Percentiles rank a stretch among this genome's conserved stretches.
These are phyloP conservation scores for Mesorhabditis sp. DNA, from an alignment of 2,888 invertebrate genomes.

Conservation along the genomic window DNA sequence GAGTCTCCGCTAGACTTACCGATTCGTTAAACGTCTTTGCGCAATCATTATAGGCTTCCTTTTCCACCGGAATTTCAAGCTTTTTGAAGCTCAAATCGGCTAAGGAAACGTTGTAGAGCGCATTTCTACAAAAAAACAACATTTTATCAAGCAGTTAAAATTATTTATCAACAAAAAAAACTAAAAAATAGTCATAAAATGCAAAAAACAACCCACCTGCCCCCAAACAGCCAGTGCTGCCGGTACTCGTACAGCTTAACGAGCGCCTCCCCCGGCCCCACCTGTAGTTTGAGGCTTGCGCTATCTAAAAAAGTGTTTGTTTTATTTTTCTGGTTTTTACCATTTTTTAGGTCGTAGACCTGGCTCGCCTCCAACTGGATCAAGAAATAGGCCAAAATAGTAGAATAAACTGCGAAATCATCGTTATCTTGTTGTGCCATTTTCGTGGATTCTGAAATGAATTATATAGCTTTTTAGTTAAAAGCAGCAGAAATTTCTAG, in stretches of 20 bases:
- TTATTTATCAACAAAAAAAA: too few relatives aligned
- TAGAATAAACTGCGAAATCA: not conserved
- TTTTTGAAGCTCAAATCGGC: not conserved
- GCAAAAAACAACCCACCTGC: not conserved
- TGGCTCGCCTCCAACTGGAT: not conserved
- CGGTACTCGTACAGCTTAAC: not conserved
- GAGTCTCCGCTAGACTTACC: too few relatives aligned
- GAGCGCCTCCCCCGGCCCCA: not conserved
- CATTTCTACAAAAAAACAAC: not conserved
- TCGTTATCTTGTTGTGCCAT: not conserved
- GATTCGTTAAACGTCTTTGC: too few relatives aligned
- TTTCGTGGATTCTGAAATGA: not conserved
- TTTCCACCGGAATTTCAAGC: too few relatives aligned
- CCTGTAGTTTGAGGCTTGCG: not conserved
- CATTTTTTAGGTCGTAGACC: constrained; percentile 3
- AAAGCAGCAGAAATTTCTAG: not conserved
- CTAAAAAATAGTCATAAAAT: not conserved
- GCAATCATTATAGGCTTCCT: too few relatives aligned
- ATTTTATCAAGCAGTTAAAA: too few relatives aligned
- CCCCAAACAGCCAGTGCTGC: not conserved
- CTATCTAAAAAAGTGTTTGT: not conserved
- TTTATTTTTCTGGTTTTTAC: not conserved
- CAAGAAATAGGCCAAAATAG: too few relatives aligned
- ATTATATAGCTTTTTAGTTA: not conserved
- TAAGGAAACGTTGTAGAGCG: constrained; percentile 4